Base-by-base conservation (phyloP, 2,888 invertebrate genomes). In the Leptopilina syphax region DNA sequence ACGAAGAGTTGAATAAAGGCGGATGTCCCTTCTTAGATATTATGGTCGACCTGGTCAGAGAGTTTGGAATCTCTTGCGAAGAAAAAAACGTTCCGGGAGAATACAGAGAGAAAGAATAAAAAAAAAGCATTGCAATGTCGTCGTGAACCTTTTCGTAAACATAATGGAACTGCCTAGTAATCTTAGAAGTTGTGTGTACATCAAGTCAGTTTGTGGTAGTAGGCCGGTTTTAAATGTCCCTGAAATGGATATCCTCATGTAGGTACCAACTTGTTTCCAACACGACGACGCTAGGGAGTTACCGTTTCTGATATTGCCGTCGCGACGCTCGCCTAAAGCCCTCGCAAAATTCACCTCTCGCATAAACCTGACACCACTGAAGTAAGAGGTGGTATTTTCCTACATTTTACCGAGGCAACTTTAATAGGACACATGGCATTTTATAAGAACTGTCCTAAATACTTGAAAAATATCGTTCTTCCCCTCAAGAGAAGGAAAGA, bases 91-190 rank as follows among this genome's bases (percentile, higher is more conserved):
- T 60, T 24, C 7, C 66, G 13, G 10, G 24, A 5, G 34, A 54
- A 50, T 27, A 60, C 18, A 27, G 63, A 77, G 57, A 41, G 34
- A 34, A 34, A 34, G 34, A 34, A 34, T 34, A 54, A 80, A 60
- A 79, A 65, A 60, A 44, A 24, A 76, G 73, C 67, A 80, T 73
- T 70, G 4, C 41, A 50, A 80, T 54, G 57, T 41, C 79, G 50
- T 54, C 66, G 70, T 70, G 60, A 73, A 66, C 68, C 84, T 87
- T 86, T 84, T 84, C 84, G 82, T 81, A 84, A 86, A 84, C 84
- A 87, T 89, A 88, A 89, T 89, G 88, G 87, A 87, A 88, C 63
- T 86, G 86, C 85, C 85, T 87, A 85, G 89, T 89, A 90, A 90
- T 89, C 87, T 89, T 88, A 89, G 89, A 88, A 88, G 84, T 81